Evolutionary conservation across 2,888 invertebrate genomes (phyloP), one percentile per base, ranked within the genome.

Genomic region (Saturnia pavonia): DNA sequence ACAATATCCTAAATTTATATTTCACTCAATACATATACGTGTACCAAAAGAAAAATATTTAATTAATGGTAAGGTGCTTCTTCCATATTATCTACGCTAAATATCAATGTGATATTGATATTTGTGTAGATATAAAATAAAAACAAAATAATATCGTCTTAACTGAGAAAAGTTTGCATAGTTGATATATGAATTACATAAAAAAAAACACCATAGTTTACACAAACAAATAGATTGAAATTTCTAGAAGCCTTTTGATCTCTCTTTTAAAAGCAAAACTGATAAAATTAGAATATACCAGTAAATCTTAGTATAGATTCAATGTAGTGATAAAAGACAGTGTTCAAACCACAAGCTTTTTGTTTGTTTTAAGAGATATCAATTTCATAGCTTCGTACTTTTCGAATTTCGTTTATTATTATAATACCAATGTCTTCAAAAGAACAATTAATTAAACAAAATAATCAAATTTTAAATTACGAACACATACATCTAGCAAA

Each of bases 1-100:
- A 87, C 80, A 85, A 82, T 88, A 89, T 79, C 82, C 85, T 84
- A 81, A 79, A 77, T 82, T 76, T 54, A 81, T 79, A 77, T 81
- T 76, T 77, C 76, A 74, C 67, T 60, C 66, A 70, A 70, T 70
- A 70, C 40, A 66, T 72, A 69, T 72, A 71, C 78, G 78, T 77
- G 74, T 81, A 84, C 82, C 81, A 82, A 81, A 79, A 78, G 72
- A 76, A 75, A 77, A 78, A 76, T 75, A 68, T 71, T 76, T 68
- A 74, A 74, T 74, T 79, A 74, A 74, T 76, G 76, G 78, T 80
- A 79, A 77, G 83, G 81, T 84, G 83, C 84, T 75, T 60, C 27
- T 60, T 14, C 27, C 6, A 1, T 60, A 60, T 27, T 70, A 69
- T 79, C 78, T 77, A 78, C 75, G 69, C 48, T 63, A 72, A 67